Evolutionary conservation across 2,113 vertebrate species (phyloP).

Genomic region (Hypocryptadius cinnamomeus): DNA sequence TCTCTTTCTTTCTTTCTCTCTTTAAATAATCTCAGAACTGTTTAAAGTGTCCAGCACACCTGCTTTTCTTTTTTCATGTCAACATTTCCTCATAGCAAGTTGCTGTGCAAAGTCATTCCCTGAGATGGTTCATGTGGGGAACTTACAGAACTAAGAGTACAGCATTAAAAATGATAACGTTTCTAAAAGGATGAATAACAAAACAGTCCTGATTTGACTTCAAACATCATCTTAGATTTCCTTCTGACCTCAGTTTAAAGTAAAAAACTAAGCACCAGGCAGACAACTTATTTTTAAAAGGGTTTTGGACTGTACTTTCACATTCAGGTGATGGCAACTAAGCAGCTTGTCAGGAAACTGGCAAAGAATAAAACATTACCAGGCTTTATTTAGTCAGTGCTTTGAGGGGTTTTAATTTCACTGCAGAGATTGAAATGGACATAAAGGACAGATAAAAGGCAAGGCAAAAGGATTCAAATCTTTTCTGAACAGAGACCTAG

Average conservation of each 20-base stretch:
- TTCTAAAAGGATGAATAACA: neutral
- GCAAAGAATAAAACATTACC: neutral
- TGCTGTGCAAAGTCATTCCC: neutral
- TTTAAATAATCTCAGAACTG: neutral
- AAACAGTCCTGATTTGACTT: neutral
- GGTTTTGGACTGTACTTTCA: neutral
- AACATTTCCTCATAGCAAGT: rapidly evolving
- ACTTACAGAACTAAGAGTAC: neutral
- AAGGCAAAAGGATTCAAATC: neutral
- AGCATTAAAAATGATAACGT: neutral
- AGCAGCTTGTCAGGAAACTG: neutral
- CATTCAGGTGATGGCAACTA: neutral
- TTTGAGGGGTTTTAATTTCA: neutral
- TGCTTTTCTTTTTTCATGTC: neutral
- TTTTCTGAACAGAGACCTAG: neutral
- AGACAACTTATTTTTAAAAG: neutral
- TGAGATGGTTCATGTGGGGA: neutral
- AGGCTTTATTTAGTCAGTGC: neutral
- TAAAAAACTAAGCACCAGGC: neutral
- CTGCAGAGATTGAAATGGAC: neutral
- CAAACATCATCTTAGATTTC: neutral
- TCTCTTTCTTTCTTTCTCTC: neutral
- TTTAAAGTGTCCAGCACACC: neutral
- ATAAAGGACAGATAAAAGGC: neutral
- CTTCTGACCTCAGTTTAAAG: neutral